phyloP scores from a whole-genome alignment of 2,888 invertebrate species.

The Campoletis raptor region DNA sequence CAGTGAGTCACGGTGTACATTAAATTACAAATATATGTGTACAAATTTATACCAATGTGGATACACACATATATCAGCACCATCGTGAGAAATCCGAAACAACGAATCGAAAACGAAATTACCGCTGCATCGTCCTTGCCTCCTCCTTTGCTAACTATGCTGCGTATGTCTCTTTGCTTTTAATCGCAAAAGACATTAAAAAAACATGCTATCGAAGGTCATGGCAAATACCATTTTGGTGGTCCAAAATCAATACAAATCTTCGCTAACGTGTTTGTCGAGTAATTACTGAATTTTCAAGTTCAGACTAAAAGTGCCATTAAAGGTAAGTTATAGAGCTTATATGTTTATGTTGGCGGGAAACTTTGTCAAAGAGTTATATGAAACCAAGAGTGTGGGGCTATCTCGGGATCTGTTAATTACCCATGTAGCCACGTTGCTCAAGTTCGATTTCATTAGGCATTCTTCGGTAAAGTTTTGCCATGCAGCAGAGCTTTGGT shows the following conservation, averaged over 20 bases:
- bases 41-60: background rate
- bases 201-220: background rate
- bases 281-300: slow-evolving; percentile 4
- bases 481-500: background rate
- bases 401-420: slow-evolving; percentile 2
- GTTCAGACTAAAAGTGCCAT: background rate
- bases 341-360: background rate
- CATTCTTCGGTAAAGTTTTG: slow-evolving; percentile 3
- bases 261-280: background rate
- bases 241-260: background rate
- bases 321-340: background rate
- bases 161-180: background rate
- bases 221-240: background rate
- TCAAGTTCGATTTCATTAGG: slow-evolving; percentile 2
- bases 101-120: slow-evolving; percentile 27
- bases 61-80: background rate
- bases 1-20: slow-evolving; percentile 65
- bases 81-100: background rate
- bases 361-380: slow-evolving; percentile 1
- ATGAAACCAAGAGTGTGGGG: background rate
- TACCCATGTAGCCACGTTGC: background rate
- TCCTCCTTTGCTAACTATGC: background rate
- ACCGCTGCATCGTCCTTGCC: background rate
- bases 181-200: background rate
- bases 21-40: slow-evolving; percentile 15